phyloP scores from a whole-genome alignment of 2,113 vertebrate species.

The Chitala chitala region DNA sequence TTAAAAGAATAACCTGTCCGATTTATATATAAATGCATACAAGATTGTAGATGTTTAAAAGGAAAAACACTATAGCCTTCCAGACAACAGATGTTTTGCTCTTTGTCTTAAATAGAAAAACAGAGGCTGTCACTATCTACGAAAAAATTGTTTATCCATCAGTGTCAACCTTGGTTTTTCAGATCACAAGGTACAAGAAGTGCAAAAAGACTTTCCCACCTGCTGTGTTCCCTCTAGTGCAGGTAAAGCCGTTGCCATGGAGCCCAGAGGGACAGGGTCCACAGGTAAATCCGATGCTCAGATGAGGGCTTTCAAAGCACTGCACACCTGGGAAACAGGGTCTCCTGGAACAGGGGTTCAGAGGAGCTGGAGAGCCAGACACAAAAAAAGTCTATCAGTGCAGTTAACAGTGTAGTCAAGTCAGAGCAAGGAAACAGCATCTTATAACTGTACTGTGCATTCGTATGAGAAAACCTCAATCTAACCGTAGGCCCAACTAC shows the following conservation, averaged over 20 bases:
- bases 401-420: not conserved
- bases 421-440: too few relatives aligned
- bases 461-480: too few relatives aligned
- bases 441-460: too few relatives aligned
- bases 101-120: not conserved
- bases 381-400: too few relatives aligned
- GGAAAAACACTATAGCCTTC: not conserved
- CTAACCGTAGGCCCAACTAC: too few relatives aligned
- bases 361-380: conserved; percentile 17
- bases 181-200: too few relatives aligned
- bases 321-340: conserved; percentile 60
- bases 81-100: not conserved
- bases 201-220: conserved; percentile 35
- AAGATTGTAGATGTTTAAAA: not conserved
- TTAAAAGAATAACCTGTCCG: conserved; percentile 37
- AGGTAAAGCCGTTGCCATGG: conserved; percentile 55
- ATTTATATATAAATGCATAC: too few relatives aligned
- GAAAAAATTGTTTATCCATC: too few relatives aligned
- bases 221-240: conserved; percentile 33
- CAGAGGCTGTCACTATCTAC: too few relatives aligned
- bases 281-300: conserved; percentile 56
- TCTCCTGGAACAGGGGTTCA: conserved; percentile 41
- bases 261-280: conserved; percentile 61
- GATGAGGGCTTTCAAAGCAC: conserved; percentile 58
- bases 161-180: not conserved